Base-by-base conservation (phyloP, 1,140 invertebrate genomes). In the Caenorhabditis briggsae region DNA sequence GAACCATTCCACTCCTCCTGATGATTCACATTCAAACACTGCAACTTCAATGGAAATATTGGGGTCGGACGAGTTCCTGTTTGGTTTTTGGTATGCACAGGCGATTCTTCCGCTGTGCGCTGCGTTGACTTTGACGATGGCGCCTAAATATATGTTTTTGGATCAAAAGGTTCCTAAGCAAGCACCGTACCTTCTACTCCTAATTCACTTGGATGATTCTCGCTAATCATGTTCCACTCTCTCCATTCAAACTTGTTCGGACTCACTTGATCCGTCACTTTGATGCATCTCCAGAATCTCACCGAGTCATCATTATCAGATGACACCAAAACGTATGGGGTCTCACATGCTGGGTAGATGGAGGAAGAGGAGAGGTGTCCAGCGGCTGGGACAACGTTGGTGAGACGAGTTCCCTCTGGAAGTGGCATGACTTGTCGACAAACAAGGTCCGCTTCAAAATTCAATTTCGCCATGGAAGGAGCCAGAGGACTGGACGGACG, bases 11-110 rank as follows among this genome's bases (percentile, higher is more conserved):
- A 95, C 95, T 14, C 93, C 97, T 85, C 98, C 98, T 43, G 97
- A 98, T 88, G 97, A 98, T 94, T 99, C 98, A 93, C 98, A 99
- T 93, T 99, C 98, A 93, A 98, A 99, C 88, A 99, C 97, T n/a
- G 96, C 96, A 3, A 99, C 96, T 91, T 93, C 96, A 0, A 98
- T 94, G 0, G 95, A 95, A 91, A 87, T 56, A 96, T 95, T 43
- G 25, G 16, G 56, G 25, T 55, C 16, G 14, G 23, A n/a, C 9
- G 33, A 83, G 12, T 20, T 18, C 5, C 8, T n/a, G 25, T n/a
- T 82, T 46, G 84, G 25, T 16, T 84, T 84, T 46, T 97, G 97
- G 92, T 98, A 99, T 0, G 97, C 97, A 92, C 97, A 97, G 0
- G 98, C 97, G 70, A 99, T 96, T 25, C 98, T 94, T 0, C 97